phyloP scores from a whole-genome alignment of 2,113 vertebrate species.

The Pleuronectes platessa region DNA sequence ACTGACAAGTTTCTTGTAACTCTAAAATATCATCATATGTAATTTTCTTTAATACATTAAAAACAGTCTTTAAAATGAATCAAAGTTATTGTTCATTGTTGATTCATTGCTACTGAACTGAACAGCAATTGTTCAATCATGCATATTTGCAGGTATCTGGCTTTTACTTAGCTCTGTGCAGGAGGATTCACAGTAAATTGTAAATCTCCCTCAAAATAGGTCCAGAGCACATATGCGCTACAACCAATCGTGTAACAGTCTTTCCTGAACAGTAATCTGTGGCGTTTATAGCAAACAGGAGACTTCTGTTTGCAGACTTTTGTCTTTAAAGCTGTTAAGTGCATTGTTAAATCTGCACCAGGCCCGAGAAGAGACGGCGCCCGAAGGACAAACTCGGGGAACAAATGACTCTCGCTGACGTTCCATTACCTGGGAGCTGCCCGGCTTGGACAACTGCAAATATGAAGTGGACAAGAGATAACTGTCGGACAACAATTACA shows the following conservation, averaged over 20 bases:
- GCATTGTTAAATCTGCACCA: constrained; percentile 10
- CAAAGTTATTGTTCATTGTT: not conserved
- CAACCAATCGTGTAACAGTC: no score
- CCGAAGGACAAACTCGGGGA: constrained; percentile 5
- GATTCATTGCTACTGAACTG: no score
- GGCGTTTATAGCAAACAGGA: not conserved
- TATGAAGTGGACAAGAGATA: constrained; percentile 1
- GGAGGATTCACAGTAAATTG: not conserved
- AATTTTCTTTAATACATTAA: no score
- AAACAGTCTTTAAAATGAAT: not conserved
- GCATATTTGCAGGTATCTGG: not conserved
- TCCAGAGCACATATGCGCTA: not conserved
- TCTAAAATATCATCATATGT: not conserved
- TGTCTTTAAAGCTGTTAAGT: not conserved
- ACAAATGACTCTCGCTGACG: not conserved
- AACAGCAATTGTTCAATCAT: no score
- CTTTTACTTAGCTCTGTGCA: not conserved
- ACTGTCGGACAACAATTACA: not conserved
- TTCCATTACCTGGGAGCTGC: constrained; percentile 4
- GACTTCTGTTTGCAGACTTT: not conserved
- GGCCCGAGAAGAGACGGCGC: not conserved
- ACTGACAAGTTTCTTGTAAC: not conserved
- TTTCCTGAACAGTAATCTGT: not conserved
- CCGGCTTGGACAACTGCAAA: not conserved
- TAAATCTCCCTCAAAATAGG: not conserved